Conservation (phyloP, 92 coral and sea anemone genomes). For the Virgularia gustaviana region DNA sequence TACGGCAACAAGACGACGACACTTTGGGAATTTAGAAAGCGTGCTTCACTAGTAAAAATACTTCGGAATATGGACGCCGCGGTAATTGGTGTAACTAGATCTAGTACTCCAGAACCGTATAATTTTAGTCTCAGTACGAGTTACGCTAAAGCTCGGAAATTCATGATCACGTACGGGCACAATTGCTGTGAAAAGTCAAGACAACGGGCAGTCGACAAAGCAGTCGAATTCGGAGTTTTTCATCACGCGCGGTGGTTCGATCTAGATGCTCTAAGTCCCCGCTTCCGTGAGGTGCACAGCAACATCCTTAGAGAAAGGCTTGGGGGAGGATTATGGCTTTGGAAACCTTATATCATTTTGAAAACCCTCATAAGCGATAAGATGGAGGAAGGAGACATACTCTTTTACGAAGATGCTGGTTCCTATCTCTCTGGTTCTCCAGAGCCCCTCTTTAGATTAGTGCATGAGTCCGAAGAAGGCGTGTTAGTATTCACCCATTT, state of each 20-base stretch:
- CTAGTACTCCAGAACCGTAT: neutral
- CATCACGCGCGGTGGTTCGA: neutral
- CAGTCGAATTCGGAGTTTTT: neutral
- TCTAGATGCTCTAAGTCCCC: neutral
- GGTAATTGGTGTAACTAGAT: neutral
- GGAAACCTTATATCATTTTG: neutral
- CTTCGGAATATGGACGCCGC: too few relatives aligned
- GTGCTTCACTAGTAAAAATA: too few relatives aligned
- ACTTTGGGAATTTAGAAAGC: too few relatives aligned
- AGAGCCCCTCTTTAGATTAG: neutral
- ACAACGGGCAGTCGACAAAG: neutral
- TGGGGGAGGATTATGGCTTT: conserved; percentile 4
- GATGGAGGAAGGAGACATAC: neutral
- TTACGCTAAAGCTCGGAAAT: too few relatives aligned
- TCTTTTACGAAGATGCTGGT: conserved; percentile 2
- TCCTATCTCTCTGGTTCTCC: too few relatives aligned
- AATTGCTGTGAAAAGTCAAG: neutral
- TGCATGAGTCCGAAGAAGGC: neutral
- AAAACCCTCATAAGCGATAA: neutral
- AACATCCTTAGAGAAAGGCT: neutral
- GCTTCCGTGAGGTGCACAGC: neutral
- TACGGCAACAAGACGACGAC: too few relatives aligned
- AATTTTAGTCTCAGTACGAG: neutral
- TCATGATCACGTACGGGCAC: too few relatives aligned
- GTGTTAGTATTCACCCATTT: neutral